These are phyloP conservation scores for Megalurothrips usitatus DNA, from an alignment of 2,888 invertebrate genomes.

Conservation along the genomic window DNA sequence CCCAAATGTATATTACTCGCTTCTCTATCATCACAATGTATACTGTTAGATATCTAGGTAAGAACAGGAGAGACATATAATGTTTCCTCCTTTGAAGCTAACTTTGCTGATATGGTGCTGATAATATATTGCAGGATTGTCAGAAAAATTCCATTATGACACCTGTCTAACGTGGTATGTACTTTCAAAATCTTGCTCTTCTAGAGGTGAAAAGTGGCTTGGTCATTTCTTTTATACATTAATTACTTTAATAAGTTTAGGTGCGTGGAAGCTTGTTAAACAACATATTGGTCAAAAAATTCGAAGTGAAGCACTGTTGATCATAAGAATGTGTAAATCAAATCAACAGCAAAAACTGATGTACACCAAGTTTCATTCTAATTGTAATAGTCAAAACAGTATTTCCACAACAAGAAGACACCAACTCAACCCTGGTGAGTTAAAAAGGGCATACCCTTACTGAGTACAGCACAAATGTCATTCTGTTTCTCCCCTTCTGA, in stretches of 20 bases:
- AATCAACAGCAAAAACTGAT: no score
- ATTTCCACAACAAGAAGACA: no score
- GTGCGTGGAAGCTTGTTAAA: no score
- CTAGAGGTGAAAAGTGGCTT: not conserved
- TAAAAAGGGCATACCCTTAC: not conserved
- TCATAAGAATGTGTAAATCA: no score
- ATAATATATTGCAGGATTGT: slow-evolving; percentile 19
- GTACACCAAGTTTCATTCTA: no score
- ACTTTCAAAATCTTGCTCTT: not conserved
- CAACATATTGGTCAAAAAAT: no score
- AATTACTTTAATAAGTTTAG: not conserved
- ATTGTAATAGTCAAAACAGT: no score
- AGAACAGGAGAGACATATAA: not conserved
- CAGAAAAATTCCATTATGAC: not conserved
- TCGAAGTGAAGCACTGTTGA: no score
- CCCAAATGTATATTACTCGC: no score
- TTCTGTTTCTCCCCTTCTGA: not conserved
- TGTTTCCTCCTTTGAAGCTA: not conserved
- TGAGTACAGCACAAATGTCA: not conserved
- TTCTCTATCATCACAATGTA: not conserved
- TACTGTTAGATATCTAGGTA: slow-evolving; percentile 4
- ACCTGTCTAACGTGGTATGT: not conserved
- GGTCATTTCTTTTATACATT: not conserved
- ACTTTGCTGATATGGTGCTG: slow-evolving; percentile 21
- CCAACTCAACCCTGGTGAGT: not conserved